Evolutionary conservation across 2,888 invertebrate species (phyloP), one percentile per base, ranked within the genome.

Genomic region (Heliconius aoede): DNA sequence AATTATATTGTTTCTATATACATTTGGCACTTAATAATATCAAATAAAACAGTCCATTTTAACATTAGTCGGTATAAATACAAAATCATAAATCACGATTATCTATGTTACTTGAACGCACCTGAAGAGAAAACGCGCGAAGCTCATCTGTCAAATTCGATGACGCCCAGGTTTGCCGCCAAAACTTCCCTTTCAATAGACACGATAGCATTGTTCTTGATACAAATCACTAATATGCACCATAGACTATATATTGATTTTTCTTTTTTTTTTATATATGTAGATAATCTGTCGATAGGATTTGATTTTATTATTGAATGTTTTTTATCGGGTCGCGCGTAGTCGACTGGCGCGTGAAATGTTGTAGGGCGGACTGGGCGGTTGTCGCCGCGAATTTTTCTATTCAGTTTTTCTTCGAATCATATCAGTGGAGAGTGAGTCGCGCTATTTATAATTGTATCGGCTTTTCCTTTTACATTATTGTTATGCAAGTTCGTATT

Each of bases 71-170:
- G 55, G 62, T 76, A 72, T 58, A 77, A 77, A 73, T 72, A 40
- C 60, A 28, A 78, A 83, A 81, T 83, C 81, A 84, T 83, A 87
- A 87, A 88, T 88, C 82, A 79, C 78, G 84, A 84, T 88, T 88
- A 86, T 89, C 85, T 86, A 83, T 86, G 86, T 86, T 88, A 90
- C 87, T 87, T 88, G 90, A 91, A 92, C 93, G 91, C 92, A 93
- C 93, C 93, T 93, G 91, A 89, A 89, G 86, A 83, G 84, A 89
- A 90, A 89, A 87, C 88, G 92, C 90, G 92, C 88, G 89, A 91
- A 87, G 86, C 85, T 90, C 92, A 93, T 92, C 90, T 88, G 92
- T 93, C 93, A 92, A 86, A 83, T 85, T 84, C 81, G 84, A 82
- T 85, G 88, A 86, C 87, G 83, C 85, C 81, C 81, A 77, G 79